These are phyloP conservation scores for Drosophila mimetica DNA, from an alignment of 2,888 invertebrate genomes.

Conservation along the genomic window DNA sequence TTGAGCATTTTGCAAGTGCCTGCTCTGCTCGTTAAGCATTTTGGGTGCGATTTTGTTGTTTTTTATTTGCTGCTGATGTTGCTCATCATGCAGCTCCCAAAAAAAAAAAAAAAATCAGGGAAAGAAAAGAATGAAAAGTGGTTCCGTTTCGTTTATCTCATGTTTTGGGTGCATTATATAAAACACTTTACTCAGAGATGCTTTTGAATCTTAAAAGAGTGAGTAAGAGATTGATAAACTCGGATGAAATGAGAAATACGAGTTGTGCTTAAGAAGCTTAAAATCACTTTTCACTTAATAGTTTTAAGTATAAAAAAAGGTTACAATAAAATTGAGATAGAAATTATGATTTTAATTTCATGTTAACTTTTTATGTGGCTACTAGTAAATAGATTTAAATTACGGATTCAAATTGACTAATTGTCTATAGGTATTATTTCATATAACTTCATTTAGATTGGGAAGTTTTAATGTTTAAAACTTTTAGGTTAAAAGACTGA, in stretches of 20 bases:
- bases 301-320: too few relatives aligned
- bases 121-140: constrained; percentile 61
- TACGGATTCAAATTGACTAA: too few relatives aligned
- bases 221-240: constrained; percentile 4
- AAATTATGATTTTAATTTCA: too few relatives aligned
- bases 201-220: not conserved
- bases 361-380: too few relatives aligned
- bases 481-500: not conserved
- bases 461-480: too few relatives aligned
- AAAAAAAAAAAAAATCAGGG: constrained; percentile 11
- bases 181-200: constrained; percentile 10
- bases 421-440: too few relatives aligned
- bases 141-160: constrained; percentile 82
- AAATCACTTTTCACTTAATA: too few relatives aligned
- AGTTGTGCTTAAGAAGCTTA: not conserved
- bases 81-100: constrained; percentile 62
- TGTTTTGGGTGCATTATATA: constrained; percentile 55
- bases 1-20: constrained; percentile 75
- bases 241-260: not conserved
- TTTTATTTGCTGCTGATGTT: constrained; percentile 51
- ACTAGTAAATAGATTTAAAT: too few relatives aligned
- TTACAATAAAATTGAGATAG: too few relatives aligned
- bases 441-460: too few relatives aligned
- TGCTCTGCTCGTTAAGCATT: constrained; percentile 82
- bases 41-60: constrained; percentile 68